A percentile compares a stretch with the other conserved stretches of the same genome.
These are phyloP conservation scores for Epizoanthus illoricatus DNA, from an alignment of 92 coral and sea anemone genomes.

Conservation along the genomic window DNA sequence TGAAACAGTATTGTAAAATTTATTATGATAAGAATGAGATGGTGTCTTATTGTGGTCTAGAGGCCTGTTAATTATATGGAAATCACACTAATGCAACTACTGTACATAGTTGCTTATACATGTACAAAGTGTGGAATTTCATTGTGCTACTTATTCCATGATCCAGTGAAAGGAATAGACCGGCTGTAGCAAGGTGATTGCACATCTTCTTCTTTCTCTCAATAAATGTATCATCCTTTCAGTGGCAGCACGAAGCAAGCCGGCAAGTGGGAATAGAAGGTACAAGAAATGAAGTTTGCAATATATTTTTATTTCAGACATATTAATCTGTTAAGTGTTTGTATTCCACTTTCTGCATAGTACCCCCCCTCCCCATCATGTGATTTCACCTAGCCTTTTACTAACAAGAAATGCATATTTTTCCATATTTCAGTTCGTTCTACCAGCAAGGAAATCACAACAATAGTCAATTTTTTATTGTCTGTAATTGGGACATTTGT, in stretches of 20 bases:
- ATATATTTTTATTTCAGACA: not conserved
- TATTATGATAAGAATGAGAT: no score
- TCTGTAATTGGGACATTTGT: conserved; percentile 82
- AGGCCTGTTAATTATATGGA: no score
- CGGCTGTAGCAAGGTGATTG: not conserved
- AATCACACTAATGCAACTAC: no score
- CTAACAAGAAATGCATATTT: not conserved
- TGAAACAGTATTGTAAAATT: no score
- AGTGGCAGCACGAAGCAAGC: conserved; percentile 43
- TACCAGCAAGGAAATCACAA: conserved; percentile 75
- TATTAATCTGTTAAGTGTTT: not conserved
- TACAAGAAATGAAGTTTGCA: not conserved
- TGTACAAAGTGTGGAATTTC: no score
- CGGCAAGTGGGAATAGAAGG: conserved; percentile 58
- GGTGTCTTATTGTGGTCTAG: no score
- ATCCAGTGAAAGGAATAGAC: not conserved
- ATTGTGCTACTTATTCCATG: no score
- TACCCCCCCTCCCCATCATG: not conserved
- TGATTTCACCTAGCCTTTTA: no score
- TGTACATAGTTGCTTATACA: no score
- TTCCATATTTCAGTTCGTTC: conserved; percentile 69
- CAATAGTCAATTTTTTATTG: conserved; percentile 74
- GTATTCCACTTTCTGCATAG: not conserved
- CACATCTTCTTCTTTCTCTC: no score
- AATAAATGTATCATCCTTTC: not conserved